These are phyloP conservation scores for Sycophila sp. DNA, from an alignment of 1,140 invertebrate genomes.

Conservation along the genomic window DNA sequence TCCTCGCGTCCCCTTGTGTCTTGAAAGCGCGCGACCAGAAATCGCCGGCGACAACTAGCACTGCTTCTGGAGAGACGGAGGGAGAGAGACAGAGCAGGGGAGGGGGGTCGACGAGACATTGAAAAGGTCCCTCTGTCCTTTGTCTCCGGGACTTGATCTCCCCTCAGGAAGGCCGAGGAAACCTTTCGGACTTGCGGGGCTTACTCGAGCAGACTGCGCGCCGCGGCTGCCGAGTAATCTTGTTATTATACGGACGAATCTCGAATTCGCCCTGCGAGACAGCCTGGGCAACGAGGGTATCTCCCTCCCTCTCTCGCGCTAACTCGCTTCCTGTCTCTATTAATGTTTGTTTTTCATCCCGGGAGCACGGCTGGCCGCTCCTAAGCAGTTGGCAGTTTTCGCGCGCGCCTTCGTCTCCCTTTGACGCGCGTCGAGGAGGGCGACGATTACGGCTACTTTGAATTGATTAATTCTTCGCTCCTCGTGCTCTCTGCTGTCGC, in stretches of 20 bases:
- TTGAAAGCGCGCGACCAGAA: constrained; percentile 24
- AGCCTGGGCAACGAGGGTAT: too few species aligned
- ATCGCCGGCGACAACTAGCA: constrained; percentile 30
- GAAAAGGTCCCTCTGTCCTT: neutral
- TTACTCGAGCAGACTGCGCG: constrained; percentile 18
- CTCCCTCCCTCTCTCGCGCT: too few species aligned
- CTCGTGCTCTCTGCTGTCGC: too few species aligned
- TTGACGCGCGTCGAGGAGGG: neutral
- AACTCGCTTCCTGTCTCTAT: too few species aligned
- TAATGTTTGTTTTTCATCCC: constrained; percentile 38
- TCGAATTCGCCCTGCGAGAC: constrained; percentile 28
- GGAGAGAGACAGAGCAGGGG: neutral
- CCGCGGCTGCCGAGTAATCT: constrained; percentile 24
- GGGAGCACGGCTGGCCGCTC: neutral
- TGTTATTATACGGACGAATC: constrained; percentile 33
- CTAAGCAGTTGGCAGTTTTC: constrained; percentile 24
- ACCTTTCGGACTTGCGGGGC: constrained; percentile 27
- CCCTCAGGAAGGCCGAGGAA: neutral
- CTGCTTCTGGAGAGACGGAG: too few species aligned
- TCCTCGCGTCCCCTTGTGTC: too few species aligned
- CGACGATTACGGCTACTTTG: constrained; percentile 30
- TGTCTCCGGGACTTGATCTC: constrained; percentile 4
- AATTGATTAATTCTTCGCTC: constrained; percentile 31
- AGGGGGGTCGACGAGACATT: neutral
- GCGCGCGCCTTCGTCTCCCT: neutral